Evolutionary conservation across 2,797 vertebrate genomes (phyloP), one percentile per base, ranked within the genome.

Genomic region (Crotalus adamanteus): DNA sequence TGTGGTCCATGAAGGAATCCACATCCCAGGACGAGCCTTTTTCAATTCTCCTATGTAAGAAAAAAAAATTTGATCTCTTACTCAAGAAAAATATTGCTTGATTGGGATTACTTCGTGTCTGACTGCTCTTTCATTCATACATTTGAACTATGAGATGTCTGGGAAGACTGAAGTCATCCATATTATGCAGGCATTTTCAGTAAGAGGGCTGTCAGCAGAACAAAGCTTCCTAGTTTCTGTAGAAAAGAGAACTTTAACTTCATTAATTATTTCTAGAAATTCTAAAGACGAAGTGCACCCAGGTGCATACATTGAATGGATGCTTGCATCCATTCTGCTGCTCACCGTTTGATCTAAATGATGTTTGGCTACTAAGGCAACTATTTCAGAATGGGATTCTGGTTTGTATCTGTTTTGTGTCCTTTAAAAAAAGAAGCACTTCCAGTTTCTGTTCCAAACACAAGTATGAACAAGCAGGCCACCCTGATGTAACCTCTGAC

Each of bases 221-320:
- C 86, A 4, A 7, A 9, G 0, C 12, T 86, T 90, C 59, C 12
- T 65, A 13, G 20, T 20, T 65, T 65, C 56, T 93, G 91, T 87
- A 65, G 4, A 93, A 95, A 93, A 4, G n/a, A 12, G 1, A 56
- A 25, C 25, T 94, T 91, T 69, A 61, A 57, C 86, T 93, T 63
- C 25, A 28, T 90, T 91, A 86, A 60, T 42, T 94, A 25, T n/a
- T 94, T 95, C n/a, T 60, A 91, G 60, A 69, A 94, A 91, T 87
- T 91, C 56, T 89, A 53, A 53, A 93, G 57, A 87, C 22, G 86
- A 22, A 6, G 20, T 87, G 65, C 91, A 61, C 89, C 91, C 0
- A 78, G 69, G 57, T 47, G 88, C 92, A 61, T 20, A 59, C 92
- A 61, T 20, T 47, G 0, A 83, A 47, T 57, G 1, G 61, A 7